Base-by-base conservation (phyloP, 2,113 vertebrate species). In the Morone saxatilis region DNA sequence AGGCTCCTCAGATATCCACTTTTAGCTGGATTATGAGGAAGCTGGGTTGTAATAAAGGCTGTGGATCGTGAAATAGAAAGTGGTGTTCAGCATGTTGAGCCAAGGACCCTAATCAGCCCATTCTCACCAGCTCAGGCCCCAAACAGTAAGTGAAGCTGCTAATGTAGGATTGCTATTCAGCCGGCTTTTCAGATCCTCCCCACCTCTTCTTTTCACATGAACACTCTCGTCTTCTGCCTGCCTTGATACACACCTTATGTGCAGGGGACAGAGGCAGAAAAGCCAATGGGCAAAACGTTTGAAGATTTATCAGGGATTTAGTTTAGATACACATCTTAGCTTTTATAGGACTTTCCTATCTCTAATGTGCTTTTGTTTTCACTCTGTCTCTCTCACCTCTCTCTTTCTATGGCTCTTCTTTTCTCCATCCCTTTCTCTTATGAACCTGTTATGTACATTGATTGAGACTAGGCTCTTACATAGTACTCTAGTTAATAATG, bases 31-130 rank as follows among this genome's bases (percentile, higher is more conserved):
- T 92, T 90, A 91, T 89, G 78, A 87, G 81, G 76, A 84, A 86
- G 85, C 86, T 69, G 60, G 88, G 71, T 85, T 81, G 75, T 91
- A 91, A 91, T 90, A 90, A 90, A 90, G 78, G 87, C 88, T 84
- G 83, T 85, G 88, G 88, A 76, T 93, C 69, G 76, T 91, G 89
- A 94, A 91, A 91, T 92, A 86, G 84, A 86, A 93, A 85, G 80
- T 86, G 79, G 79, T 89, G 88, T 93, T 91, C 89, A 90, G 66
- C 86, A 89, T 87, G 81, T 89, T 48, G 68, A 92, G 89, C 86
- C 83, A 87, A 89, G 81, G 86, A 80, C 87, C 89, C 84, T 94
- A 94, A 95, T 95, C 93, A 92, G 91, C 75, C 86, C 85, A 67
- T 91, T 94, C 93, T 92, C 88, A 92, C 84, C 78, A 80, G 89